Percentiles rank a stretch among this genome's conserved stretches.
Evolutionary conservation across 2,113 vertebrate genomes (phyloP).

Genomic region (Drymodes brunneopygia): DNA sequence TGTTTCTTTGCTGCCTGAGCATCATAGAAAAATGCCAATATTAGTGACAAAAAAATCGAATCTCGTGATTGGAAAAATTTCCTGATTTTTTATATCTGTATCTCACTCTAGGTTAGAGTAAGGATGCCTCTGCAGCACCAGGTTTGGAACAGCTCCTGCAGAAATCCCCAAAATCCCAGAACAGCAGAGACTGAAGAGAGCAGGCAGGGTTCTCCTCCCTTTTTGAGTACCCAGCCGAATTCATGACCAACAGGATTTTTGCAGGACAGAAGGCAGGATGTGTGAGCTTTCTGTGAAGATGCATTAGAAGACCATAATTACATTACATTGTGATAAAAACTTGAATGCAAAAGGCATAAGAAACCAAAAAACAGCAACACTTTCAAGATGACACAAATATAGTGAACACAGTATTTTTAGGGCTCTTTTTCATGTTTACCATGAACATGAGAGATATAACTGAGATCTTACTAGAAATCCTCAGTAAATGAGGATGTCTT

Average conservation of each 20-base stretch:
- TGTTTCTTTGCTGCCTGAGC: not conserved
- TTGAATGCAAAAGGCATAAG: not conserved
- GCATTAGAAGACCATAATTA: not conserved
- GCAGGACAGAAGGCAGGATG: not conserved
- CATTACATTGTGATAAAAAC: not conserved
- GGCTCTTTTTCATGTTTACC: not conserved
- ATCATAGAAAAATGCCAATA: rapidly evolving
- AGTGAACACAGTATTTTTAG: rapidly evolving
- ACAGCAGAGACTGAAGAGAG: not conserved
- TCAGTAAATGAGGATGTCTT: not conserved
- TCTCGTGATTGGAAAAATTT: not conserved
- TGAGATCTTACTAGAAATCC: not conserved
- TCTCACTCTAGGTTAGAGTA: not conserved
- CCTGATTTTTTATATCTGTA: not conserved
- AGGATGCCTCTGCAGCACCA: not conserved
- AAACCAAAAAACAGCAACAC: not conserved
- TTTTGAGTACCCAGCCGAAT: not conserved
- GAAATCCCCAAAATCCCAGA: not conserved
- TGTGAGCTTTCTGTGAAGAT: not conserved
- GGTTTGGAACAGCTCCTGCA: conserved; percentile 30
- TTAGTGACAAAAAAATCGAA: not conserved
- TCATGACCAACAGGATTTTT: rapidly evolving
- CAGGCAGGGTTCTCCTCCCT: not conserved
- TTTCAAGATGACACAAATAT: not conserved
- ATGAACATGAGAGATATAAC: rapidly evolving